Conservation (phyloP, 2,888 invertebrate species). For the Eupithecia subumbrata region DNA sequence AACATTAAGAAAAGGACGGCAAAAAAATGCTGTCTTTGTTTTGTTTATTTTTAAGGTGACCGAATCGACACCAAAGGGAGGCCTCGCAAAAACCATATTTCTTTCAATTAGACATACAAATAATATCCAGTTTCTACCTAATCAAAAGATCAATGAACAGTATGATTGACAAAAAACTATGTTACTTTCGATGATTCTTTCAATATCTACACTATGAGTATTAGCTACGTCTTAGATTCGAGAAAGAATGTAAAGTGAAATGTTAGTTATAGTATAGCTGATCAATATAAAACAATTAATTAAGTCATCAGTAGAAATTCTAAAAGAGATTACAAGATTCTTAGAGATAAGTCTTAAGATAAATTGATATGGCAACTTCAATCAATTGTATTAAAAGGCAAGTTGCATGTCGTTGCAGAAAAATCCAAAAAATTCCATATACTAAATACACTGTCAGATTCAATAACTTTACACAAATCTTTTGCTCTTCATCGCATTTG, state of each 20-base stretch:
- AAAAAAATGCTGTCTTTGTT: background rate
- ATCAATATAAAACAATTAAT: conserved; percentile 42
- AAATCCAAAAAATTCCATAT: conserved; percentile 15
- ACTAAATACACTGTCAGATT: conserved; percentile 17
- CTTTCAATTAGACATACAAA: background rate
- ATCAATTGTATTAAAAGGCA: conserved; percentile 16
- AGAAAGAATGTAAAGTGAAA: conserved; percentile 34
- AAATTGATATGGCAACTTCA: conserved; percentile 48
- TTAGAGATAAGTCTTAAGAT: conserved; percentile 41
- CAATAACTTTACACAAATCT: background rate
- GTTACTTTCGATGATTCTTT: conserved; percentile 27
- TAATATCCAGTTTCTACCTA: background rate
- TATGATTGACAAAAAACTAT: background rate
- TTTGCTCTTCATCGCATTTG: background rate
- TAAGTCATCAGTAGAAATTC: conserved; percentile 48
- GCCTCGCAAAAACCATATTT: background rate
- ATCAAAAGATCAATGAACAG: conserved; percentile 10
- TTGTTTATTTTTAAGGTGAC: background rate
- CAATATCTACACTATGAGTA: conserved; percentile 29
- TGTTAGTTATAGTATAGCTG: conserved; percentile 34
- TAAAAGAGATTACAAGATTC: conserved; percentile 46
- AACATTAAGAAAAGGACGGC: background rate
- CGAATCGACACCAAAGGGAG: background rate
- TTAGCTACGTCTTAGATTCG: conserved; percentile 30
- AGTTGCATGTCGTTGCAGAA: conserved; percentile 17